Conservation (phyloP, 2,888 invertebrate genomes). For the Megamerina dolium region DNA sequence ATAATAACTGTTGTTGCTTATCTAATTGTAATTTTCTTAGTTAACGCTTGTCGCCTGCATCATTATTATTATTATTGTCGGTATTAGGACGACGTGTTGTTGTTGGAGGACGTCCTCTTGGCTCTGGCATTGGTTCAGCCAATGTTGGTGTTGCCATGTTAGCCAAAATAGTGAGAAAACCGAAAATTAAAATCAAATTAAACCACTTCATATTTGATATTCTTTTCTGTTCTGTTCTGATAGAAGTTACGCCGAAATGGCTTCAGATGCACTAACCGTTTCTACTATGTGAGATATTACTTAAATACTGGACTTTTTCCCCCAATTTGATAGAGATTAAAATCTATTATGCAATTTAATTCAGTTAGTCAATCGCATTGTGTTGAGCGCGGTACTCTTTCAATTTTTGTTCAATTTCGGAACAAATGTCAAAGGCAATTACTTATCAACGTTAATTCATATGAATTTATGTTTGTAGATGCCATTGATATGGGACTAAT, state of each 20-base stretch:
- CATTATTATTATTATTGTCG: slow-evolving; percentile 26
- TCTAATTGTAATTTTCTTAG: too few relatives aligned
- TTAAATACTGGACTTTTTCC: too few relatives aligned
- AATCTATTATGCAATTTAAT: too few relatives aligned
- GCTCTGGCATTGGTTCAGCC: slow-evolving; percentile 37
- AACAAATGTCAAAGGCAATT: slow-evolving; percentile 34
- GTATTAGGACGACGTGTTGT: slow-evolving; percentile 35
- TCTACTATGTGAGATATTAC: too few relatives aligned
- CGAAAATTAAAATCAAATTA: slow-evolving; percentile 35
- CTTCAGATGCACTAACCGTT: too few relatives aligned
- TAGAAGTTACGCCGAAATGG: neutral
- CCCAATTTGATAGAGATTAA: too few relatives aligned
- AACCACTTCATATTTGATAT: slow-evolving; percentile 41
- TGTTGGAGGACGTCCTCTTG: slow-evolving; percentile 40
- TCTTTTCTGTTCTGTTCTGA: neutral
- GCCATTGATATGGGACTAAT: slow-evolving; percentile 26
- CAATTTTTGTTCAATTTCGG: too few relatives aligned
- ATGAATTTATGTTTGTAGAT: slow-evolving; percentile 13
- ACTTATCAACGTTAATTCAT: slow-evolving; percentile 14
- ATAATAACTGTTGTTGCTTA: slow-evolving; percentile 11
- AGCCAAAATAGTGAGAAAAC: slow-evolving; percentile 37
- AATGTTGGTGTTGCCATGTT: slow-evolving; percentile 30
- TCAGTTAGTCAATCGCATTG: too few relatives aligned
- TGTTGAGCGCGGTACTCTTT: too few relatives aligned
- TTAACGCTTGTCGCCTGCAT: slow-evolving; percentile 19